phyloP scores from a whole-genome alignment of 2,113 vertebrate species.

The Chinchilla lanigera region DNA sequence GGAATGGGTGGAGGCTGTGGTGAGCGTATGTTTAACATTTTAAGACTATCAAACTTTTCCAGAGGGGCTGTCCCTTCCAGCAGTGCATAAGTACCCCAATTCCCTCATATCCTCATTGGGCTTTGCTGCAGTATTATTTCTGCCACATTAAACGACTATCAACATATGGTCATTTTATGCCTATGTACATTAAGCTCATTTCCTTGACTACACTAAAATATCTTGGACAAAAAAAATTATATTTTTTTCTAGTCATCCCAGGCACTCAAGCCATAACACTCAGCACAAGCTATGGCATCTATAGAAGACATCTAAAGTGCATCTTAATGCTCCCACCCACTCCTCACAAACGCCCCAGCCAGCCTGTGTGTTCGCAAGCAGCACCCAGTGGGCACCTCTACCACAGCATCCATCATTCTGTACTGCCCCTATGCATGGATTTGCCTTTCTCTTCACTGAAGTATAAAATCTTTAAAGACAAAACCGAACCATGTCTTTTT shows the following conservation, averaged over 20 bases:
- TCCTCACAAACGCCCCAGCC: not conserved
- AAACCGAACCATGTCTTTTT: not conserved
- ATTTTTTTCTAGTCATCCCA: not conserved
- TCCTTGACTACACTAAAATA: not conserved
- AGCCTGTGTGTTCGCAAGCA: not conserved
- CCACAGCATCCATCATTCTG: accelerated
- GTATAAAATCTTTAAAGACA: not conserved
- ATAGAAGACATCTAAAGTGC: not conserved
- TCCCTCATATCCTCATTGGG: not conserved
- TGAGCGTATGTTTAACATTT: not conserved
- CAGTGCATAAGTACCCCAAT: not conserved
- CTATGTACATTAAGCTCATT: not conserved
- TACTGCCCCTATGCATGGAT: not conserved
- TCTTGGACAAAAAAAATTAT: not conserved
- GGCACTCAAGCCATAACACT: not conserved
- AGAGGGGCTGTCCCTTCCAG: not conserved
- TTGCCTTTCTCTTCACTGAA: not conserved
- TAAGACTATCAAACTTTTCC: not conserved
- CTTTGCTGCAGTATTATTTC: not conserved
- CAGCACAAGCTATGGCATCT: not conserved
- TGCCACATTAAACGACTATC: not conserved
- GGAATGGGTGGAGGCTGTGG: not conserved
- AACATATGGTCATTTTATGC: not conserved
- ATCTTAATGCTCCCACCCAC: not conserved
- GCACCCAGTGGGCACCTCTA: not conserved